Evolutionary conservation across 2,113 vertebrate species (phyloP).

Genomic region (Piaya cayana): DNA sequence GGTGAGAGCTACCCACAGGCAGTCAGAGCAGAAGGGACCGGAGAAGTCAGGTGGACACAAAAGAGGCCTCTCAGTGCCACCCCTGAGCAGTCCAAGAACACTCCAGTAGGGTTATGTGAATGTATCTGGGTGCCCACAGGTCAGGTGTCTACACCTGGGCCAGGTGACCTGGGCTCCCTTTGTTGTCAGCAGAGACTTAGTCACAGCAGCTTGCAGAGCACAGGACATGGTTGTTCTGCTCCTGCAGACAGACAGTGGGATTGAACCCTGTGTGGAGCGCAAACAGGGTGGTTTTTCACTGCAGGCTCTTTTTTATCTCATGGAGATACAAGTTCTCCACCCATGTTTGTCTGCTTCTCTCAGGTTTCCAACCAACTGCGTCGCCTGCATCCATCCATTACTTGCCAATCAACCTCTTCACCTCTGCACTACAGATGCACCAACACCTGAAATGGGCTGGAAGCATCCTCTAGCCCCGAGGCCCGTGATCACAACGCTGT

Average conservation of each 20-base stretch:
- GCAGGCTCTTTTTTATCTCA: background rate
- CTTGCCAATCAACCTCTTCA: background rate
- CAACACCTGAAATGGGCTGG: rapidly evolving
- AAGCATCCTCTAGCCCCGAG: background rate
- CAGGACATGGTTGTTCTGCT: background rate
- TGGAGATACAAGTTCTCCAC: background rate
- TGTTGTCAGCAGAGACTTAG: background rate
- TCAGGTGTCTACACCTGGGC: background rate
- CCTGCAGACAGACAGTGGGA: background rate
- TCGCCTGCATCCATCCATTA: background rate
- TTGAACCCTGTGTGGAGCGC: background rate
- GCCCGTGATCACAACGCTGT: background rate
- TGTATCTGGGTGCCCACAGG: background rate
- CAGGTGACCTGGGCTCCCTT: background rate
- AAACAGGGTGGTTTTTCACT: background rate
- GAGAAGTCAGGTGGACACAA: background rate
- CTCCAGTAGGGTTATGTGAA: background rate
- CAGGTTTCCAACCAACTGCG: background rate
- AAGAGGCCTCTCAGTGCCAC: background rate
- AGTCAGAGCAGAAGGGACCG: background rate
- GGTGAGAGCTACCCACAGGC: background rate
- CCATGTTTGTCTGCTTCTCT: background rate
- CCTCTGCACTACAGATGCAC: background rate
- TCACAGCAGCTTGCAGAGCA: rapidly evolving
- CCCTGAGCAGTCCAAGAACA: background rate